Evolutionary conservation across 1,140 invertebrate genomes (phyloP).

Genomic region (Neodiprion pinetum): DNA sequence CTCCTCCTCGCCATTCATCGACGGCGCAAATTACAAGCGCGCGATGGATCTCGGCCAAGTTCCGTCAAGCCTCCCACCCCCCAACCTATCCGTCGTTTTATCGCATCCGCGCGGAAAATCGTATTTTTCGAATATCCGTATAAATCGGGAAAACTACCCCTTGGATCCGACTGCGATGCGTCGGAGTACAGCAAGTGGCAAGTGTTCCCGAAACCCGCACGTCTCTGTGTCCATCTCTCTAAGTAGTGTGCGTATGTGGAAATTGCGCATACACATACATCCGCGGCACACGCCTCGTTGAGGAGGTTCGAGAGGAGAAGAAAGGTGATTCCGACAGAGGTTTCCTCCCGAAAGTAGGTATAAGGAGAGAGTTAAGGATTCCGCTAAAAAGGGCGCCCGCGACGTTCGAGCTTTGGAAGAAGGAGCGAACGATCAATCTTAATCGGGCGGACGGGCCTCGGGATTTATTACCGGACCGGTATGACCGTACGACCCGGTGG

Average conservation of each 20-base stretch:
- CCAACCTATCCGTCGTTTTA: not conserved
- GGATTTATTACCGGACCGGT: not conserved
- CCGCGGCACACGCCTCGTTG: not conserved
- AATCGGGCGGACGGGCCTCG: not conserved
- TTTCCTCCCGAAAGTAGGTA: not conserved
- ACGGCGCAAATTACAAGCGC: not conserved
- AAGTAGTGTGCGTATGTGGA: no score
- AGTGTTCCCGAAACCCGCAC: not conserved
- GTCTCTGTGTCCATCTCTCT: not conserved
- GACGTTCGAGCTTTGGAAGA: not conserved
- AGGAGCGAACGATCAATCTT: not conserved
- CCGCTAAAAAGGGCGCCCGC: not conserved
- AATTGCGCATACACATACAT: no score
- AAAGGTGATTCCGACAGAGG: not conserved
- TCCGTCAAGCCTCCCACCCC: slow-evolving; percentile 23
- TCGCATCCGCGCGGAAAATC: not conserved
- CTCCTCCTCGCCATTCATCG: slow-evolving; percentile 9
- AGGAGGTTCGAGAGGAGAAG: not conserved
- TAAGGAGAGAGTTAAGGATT: not conserved
- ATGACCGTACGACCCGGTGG: not conserved
- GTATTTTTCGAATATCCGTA: no score
- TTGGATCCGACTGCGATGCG: no score
- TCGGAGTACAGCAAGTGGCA: no score
- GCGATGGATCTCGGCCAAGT: slow-evolving; percentile 12
- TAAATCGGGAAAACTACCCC: no score